Evolutionary conservation across 2,113 vertebrate genomes (phyloP).

Genomic region (Colistium nudipinnis): DNA sequence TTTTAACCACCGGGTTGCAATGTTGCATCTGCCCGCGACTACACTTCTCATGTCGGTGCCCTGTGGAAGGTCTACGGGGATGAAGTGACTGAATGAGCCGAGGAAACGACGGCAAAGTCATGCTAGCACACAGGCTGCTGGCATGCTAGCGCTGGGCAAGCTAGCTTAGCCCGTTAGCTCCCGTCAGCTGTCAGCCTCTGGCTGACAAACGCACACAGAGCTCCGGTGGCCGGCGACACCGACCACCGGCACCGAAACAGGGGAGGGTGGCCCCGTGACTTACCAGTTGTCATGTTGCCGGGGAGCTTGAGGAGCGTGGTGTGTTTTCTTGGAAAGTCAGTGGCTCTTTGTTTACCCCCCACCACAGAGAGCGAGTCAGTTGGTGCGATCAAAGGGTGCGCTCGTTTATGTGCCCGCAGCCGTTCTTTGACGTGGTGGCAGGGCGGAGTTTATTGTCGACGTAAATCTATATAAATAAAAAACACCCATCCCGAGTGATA

Average conservation of each 20-base stretch:
- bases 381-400: constrained; percentile 50
- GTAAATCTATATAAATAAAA: too few relatives aligned
- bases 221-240: not conserved
- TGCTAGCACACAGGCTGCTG: constrained; percentile 26
- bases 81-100: not conserved
- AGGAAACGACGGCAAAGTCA: constrained; percentile 13
- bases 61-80: not conserved
- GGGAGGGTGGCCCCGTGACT: not conserved
- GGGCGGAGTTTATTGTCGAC: constrained; percentile 56
- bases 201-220: constrained; percentile 18
- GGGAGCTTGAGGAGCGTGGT: constrained; percentile 28
- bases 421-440: constrained; percentile 45
- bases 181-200: constrained; percentile 47
- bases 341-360: constrained; percentile 81
- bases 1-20: rapidly evolving
- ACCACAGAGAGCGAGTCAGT: constrained; percentile 60
- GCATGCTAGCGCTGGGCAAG: constrained; percentile 46
- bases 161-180: constrained; percentile 72
- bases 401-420: constrained; percentile 37
- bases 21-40: too few relatives aligned
- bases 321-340: constrained; percentile 56
- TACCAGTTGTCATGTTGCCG: constrained; percentile 79
- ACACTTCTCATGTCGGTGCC: not conserved
- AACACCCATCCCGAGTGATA: too few relatives aligned
- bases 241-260: not conserved